phyloP scores from a whole-genome alignment of 2,888 invertebrate genomes.

The Hemaris fuciformis region DNA sequence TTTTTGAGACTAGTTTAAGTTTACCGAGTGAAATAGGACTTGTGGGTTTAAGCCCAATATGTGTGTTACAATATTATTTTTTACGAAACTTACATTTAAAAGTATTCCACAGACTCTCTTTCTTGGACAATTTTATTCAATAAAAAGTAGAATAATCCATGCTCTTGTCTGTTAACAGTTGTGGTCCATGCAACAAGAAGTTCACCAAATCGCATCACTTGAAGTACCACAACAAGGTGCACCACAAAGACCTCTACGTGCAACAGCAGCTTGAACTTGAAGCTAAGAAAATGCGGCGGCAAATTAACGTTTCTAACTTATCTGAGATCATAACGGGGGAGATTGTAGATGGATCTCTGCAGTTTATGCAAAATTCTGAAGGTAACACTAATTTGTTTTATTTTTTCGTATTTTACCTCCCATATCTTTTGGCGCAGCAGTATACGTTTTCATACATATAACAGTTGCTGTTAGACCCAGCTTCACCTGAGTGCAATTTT shows the following conservation, averaged over 20 bases:
- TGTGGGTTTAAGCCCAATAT: no score
- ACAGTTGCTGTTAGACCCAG: no score
- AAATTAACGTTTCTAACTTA: conserved; percentile 64
- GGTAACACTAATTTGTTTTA: conserved; percentile 40
- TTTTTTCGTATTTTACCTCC: not conserved
- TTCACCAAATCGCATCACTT: conserved; percentile 78
- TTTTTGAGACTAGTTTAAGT: no score
- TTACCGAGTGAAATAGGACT: no score
- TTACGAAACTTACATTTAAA: no score
- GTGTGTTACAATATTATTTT: no score
- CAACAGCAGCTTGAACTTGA: conserved; percentile 72
- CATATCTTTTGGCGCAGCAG: no score
- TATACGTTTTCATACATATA: no score
- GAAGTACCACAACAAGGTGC: conserved; percentile 80
- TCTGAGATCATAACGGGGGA: conserved; percentile 65
- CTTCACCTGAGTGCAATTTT: no score
- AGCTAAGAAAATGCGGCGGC: conserved; percentile 69
- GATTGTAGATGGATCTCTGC: conserved; percentile 69
- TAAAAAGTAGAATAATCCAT: no score
- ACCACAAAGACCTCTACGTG: conserved; percentile 73
- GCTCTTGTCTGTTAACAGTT: conserved; percentile 39
- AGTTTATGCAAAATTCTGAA: conserved; percentile 56
- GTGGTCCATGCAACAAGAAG: conserved; percentile 74
- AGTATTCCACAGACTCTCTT: no score
- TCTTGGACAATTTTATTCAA: no score